phyloP scores from a whole-genome alignment of 1,140 invertebrate genomes.

The Vanessa tameamea region DNA sequence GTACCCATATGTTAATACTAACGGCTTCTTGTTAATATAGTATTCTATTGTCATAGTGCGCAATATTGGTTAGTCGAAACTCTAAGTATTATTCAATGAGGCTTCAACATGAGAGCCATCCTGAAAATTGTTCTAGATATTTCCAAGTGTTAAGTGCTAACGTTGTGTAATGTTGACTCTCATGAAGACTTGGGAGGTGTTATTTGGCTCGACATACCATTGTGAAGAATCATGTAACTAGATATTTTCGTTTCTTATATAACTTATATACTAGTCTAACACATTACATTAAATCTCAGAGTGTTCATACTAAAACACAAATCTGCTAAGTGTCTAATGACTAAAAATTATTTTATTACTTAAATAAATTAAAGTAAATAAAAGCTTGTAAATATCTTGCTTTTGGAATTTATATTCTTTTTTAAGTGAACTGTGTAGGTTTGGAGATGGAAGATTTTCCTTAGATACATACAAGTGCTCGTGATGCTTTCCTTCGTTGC shows the following conservation, averaged over 20 bases:
- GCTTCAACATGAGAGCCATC: not conserved
- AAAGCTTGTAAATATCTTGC: no score
- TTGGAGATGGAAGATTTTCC: no score
- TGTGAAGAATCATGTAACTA: conserved; percentile 2
- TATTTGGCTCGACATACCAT: conserved; percentile 26
- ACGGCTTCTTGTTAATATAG: conserved; percentile 3
- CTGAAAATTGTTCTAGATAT: not conserved
- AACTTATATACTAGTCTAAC: no score
- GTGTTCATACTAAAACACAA: no score
- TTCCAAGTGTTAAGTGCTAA: not conserved
- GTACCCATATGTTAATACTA: not conserved
- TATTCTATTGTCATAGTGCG: not conserved
- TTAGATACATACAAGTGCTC: no score
- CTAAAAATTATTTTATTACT: no score
- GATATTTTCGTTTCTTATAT: not conserved
- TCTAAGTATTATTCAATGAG: not conserved
- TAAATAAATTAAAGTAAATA: no score
- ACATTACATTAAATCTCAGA: no score
- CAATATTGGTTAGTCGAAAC: not conserved
- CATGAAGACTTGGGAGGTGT: conserved; percentile 52
- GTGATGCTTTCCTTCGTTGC: no score
- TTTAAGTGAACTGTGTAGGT: no score
- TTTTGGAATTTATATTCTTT: no score
- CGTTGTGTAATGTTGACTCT: conserved; percentile 50
- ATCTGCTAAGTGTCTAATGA: no score